Conservation (phyloP, 2,888 invertebrate genomes). For the Scaptodrosophila latifasciaeformis region DNA sequence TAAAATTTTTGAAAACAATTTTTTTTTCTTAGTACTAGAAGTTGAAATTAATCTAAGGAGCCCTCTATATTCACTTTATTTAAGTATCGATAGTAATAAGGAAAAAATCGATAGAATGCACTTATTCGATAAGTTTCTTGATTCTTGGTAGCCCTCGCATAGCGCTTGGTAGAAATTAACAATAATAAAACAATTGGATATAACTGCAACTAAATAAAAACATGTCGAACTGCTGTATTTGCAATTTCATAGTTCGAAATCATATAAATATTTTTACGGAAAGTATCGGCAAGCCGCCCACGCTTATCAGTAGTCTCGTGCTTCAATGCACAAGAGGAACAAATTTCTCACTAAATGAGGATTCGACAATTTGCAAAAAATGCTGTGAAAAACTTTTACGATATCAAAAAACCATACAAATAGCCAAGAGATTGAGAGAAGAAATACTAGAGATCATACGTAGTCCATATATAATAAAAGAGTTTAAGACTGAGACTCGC, state of each 20-base stretch:
- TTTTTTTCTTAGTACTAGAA: too few species aligned
- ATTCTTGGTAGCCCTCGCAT: too few species aligned
- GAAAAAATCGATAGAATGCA: background rate
- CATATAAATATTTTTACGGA: constrained; percentile 50
- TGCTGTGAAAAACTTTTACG: constrained; percentile 51
- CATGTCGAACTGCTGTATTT: constrained; percentile 59
- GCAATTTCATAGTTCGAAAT: constrained; percentile 51
- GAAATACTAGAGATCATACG: constrained; percentile 52
- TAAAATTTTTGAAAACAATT: too few species aligned
- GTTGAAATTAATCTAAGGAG: background rate
- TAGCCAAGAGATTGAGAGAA: constrained; percentile 48
- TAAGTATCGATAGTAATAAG: background rate
- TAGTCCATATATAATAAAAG: constrained; percentile 43
- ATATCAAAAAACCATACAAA: constrained; percentile 54
- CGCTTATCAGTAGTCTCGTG: constrained; percentile 50
- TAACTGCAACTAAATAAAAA: constrained; percentile 26
- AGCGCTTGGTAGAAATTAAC: too few species aligned
- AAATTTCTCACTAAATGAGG: constrained; percentile 32
- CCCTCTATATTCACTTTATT: background rate
- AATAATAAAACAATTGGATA: too few species aligned
- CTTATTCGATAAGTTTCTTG: background rate
- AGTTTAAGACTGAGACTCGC: constrained; percentile 32
- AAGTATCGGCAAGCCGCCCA: constrained; percentile 50
- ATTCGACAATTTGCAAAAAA: constrained; percentile 53
- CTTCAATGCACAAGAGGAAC: constrained; percentile 53